Evolutionary conservation across 2,888 invertebrate genomes (phyloP).

Genomic region (Sympetrum striolatum): DNA sequence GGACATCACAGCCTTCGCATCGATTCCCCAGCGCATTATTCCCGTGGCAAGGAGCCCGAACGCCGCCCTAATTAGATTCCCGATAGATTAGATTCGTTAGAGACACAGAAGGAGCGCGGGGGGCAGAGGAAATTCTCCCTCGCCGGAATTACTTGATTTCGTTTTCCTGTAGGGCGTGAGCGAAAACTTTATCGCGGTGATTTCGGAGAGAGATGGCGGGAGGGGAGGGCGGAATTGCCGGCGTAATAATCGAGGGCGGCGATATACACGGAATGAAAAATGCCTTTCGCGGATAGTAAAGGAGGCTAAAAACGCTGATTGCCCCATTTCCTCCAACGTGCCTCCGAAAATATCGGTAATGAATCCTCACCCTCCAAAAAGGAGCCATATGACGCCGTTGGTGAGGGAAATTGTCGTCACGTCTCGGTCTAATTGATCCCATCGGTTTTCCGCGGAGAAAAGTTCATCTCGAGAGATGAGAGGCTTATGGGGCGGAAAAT

Average conservation of each 20-base stretch:
- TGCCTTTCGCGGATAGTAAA: no score
- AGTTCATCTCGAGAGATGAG: no score
- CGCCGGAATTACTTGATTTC: background rate
- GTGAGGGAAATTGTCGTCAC: no score
- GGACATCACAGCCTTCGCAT: background rate
- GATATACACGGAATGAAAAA: no score
- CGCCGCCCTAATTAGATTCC: background rate
- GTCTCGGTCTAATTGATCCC: no score
- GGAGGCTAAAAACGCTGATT: no score
- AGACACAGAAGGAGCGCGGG: background rate
- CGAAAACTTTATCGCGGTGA: background rate
- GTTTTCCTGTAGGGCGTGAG: background rate
- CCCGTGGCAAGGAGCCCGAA: background rate
- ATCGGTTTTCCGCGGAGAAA: no score
- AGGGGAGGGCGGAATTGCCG: background rate
- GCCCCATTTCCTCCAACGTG: no score
- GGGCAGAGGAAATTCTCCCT: background rate
- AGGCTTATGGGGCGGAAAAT: no score
- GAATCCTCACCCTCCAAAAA: no score
- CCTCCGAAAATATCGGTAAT: no score
- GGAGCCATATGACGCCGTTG: no score
- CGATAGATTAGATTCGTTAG: constrained; percentile 7
- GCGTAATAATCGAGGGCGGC: background rate
- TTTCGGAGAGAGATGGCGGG: background rate
- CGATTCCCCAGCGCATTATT: background rate